These are phyloP conservation scores for Hippoglossus stenolepis DNA, from an alignment of 2,113 vertebrate species.

Conservation along the genomic window DNA sequence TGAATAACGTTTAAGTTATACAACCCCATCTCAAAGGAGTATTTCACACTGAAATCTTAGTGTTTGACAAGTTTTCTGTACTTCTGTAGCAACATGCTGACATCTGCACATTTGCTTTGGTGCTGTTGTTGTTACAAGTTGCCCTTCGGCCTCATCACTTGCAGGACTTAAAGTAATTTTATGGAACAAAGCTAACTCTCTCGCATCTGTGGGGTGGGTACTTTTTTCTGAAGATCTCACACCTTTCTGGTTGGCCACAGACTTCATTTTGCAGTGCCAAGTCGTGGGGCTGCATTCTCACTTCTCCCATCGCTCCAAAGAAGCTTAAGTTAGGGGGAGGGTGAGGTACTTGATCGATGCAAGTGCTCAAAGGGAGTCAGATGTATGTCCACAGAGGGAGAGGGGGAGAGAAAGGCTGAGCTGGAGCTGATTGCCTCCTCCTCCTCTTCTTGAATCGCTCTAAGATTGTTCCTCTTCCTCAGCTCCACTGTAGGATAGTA, in stretches of 20 bases:
- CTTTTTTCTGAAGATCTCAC: conserved; percentile 12
- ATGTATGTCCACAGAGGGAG: conserved; percentile 41
- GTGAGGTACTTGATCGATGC: conserved; percentile 39
- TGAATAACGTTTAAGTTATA: neutral
- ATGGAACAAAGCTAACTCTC: neutral
- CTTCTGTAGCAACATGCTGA: neutral
- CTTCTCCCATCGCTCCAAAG: conserved; percentile 11
- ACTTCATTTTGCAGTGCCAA: neutral
- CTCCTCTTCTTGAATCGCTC: conserved; percentile 29
- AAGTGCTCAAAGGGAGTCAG: conserved; percentile 39
- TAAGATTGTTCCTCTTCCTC: conserved; percentile 29
- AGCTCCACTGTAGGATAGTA: conserved; percentile 5
- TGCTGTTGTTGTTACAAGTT: neutral
- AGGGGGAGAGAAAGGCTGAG: conserved; percentile 6
- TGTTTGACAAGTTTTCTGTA: neutral
- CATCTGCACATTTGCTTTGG: neutral
- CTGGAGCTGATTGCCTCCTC: conserved; percentile 44
- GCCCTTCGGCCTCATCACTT: conserved; percentile 2
- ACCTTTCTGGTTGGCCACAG: neutral
- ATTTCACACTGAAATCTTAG: neutral
- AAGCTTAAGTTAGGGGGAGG: conserved; percentile 6
- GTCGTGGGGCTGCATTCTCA: neutral
- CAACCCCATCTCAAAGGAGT: neutral
- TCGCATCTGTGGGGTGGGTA: no score
- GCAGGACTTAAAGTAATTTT: neutral